Evolutionary conservation across 2,888 invertebrate genomes (phyloP), one percentile per base, ranked within the genome.

Genomic region (Dryobotodes eremita): DNA sequence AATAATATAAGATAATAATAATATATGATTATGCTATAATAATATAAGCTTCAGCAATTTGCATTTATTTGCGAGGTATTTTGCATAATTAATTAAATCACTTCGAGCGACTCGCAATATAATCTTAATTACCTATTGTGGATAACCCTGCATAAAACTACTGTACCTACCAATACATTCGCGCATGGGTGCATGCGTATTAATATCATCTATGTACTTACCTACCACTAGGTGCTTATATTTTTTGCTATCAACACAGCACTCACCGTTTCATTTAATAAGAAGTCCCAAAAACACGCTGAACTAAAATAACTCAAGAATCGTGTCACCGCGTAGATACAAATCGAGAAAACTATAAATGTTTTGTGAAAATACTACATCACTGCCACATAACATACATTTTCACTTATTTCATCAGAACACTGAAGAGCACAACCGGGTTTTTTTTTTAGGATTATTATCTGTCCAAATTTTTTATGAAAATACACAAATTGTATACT

Each of bases 251-350:
- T 65, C 59, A 72, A 79, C 50, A 46, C 74, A 70, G 23, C 26
- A 89, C 89, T 89, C 74, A 90, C 90, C 87, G 85, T 88, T 72
- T 87, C 90, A 90, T 90, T 90, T 87, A 89, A 80, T 71, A 72
- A 61, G 75, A 76, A 75, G 78, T 65, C 57, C 50, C 48, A 75
- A 82, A 81, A 77, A 80, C 59, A 74, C 71, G 26, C 15, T 23
- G 59, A 59, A 76, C 82, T 23, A 80, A 89, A 89, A 89, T 90
- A 90, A 77, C 80, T 78, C 85, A 23, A n/a, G 66, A 86, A 82
- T 65, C n/a, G 81, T 87, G 84, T 86, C 89, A 88, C 71, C 77
- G 75, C 73, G 64, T 42, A 8, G 7, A 46, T 61, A 74, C 15
- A 53, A 70, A 65, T 61, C 15, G 26, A 64, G 65, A 20, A 75